Evolutionary conservation across 2,888 invertebrate genomes (phyloP).

Genomic region (Rhagonycha fulva): DNA sequence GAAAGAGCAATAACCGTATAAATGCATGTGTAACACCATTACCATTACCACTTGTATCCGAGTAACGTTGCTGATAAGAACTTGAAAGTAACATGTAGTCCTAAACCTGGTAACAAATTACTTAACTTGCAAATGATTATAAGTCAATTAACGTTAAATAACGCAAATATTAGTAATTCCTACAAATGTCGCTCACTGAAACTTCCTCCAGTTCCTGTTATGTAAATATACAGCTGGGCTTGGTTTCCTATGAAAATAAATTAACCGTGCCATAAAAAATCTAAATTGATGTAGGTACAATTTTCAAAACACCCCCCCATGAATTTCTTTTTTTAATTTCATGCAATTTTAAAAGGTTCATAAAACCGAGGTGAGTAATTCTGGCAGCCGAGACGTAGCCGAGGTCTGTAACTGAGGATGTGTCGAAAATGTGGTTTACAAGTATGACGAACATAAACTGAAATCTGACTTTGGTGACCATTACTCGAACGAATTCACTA

Average conservation of each 20-base stretch:
- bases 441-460: too few relatives aligned
- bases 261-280: too few relatives aligned
- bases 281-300: too few relatives aligned
- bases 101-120: neutral
- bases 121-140: neutral
- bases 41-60: neutral
- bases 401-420: too few relatives aligned
- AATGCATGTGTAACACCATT: slow-evolving; percentile 1
- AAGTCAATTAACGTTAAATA: neutral
- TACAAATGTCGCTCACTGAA: neutral
- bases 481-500: too few relatives aligned
- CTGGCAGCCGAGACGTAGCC: too few relatives aligned
- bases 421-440: too few relatives aligned
- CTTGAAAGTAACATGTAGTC: neutral
- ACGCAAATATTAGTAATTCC: neutral
- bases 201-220: neutral
- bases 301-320: too few relatives aligned
- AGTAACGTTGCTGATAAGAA: neutral
- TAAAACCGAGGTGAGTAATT: too few relatives aligned
- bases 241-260: neutral
- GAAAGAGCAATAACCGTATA: neutral
- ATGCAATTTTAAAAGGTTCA: too few relatives aligned
- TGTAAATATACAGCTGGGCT: neutral
- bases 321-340: too few relatives aligned
- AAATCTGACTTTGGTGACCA: too few relatives aligned